Evolutionary conservation across 2,888 invertebrate species (phyloP).

Genomic region (Bimastos eiseni): DNA sequence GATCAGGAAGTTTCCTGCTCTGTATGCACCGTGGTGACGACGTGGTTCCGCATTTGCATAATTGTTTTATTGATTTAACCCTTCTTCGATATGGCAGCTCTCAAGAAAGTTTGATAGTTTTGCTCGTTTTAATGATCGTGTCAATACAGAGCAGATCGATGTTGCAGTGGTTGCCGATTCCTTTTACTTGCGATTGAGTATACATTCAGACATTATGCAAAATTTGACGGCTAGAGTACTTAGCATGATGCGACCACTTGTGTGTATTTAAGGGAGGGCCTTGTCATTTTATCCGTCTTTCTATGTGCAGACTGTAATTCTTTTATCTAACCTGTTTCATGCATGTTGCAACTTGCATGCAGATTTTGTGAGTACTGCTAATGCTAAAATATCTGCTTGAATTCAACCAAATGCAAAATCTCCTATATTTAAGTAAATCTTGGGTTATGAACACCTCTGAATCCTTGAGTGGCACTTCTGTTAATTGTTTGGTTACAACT

Average conservation of each 20-base stretch:
- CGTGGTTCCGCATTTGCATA: constrained; percentile 23
- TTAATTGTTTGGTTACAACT: too few relatives aligned
- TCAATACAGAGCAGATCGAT: background rate
- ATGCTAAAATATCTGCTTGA: background rate
- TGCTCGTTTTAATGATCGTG: constrained; percentile 23
- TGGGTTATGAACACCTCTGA: too few relatives aligned
- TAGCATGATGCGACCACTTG: background rate
- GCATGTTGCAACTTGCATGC: background rate
- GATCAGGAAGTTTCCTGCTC: constrained; percentile 14
- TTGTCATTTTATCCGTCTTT: background rate
- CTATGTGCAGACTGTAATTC: background rate
- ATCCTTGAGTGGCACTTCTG: too few relatives aligned
- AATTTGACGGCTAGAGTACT: background rate
- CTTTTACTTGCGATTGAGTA: background rate
- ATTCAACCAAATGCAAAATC: background rate
- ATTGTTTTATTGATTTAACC: constrained; percentile 27
- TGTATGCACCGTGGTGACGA: background rate
- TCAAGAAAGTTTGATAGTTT: constrained; percentile 25
- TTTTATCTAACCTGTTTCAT: background rate
- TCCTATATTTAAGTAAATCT: background rate
- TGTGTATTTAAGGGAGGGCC: background rate
- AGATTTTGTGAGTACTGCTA: background rate
- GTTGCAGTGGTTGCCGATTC: background rate
- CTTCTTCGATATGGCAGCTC: background rate
- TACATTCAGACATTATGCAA: constrained; percentile 2